Percentiles rank a stretch among this genome's conserved stretches.
Conservation (phyloP, 2,113 vertebrate species). For the cattle (Bos taurus) region ARS-UCD2.0 NC_037329.1:59133501-59134000, state of each 20-base stretch:
- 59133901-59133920: background rate
- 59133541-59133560: background rate
- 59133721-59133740: background rate
- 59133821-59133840: background rate
- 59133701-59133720: background rate
- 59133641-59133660: background rate
- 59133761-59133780: background rate
- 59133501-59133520: background rate
- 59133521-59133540: no score
- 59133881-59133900: background rate
- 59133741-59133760: background rate
- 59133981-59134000: background rate
- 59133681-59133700: background rate
- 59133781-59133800: background rate
- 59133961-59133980: background rate
- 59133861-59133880: background rate
- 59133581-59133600: background rate
- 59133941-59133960: background rate
- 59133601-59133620: background rate
- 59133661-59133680: background rate
- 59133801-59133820: background rate
- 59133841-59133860: background rate
- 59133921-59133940: background rate
- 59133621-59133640: background rate
- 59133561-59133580: background rate